Evolutionary conservation across 2,113 vertebrate genomes (phyloP).

Genomic region (Paracanthobrama guichenoti): DNA sequence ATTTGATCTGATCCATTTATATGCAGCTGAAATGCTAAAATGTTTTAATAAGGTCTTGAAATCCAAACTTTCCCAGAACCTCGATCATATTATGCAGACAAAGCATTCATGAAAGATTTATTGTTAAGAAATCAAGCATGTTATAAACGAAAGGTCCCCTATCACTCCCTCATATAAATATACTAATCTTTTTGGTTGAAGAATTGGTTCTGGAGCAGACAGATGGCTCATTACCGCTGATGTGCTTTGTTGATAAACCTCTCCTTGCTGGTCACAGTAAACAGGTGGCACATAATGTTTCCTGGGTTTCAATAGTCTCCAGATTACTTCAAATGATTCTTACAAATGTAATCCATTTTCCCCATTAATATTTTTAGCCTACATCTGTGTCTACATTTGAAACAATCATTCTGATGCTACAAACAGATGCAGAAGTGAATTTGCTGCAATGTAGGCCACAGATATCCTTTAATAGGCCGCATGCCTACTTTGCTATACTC

Average conservation of each 20-base stretch:
- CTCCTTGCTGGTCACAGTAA: conserved; percentile 51
- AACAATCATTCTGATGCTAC: background rate
- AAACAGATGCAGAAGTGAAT: background rate
- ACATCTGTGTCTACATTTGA: conserved; percentile 47
- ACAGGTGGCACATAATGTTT: conserved; percentile 75
- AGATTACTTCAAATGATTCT: conserved; percentile 70
- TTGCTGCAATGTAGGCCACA: background rate
- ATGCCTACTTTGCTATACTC: background rate
- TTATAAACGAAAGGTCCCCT: no score
- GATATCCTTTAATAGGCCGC: background rate
- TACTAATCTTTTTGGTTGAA: conserved; percentile 58
- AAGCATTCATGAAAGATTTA: no score
- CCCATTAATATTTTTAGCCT: conserved; percentile 15
- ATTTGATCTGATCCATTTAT: no score
- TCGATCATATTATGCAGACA: no score
- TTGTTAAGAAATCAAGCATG: no score
- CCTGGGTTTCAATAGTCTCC: conserved; percentile 74
- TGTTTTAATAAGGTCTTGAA: no score
- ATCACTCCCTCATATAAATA: conserved; percentile 18
- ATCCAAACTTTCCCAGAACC: no score
- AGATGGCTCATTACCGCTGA: conserved; percentile 69
- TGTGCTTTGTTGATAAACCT: conserved; percentile 42
- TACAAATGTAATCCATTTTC: conserved; percentile 40
- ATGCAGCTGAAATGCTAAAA: no score
- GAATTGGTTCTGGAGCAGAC: conserved; percentile 64